Conservation (phyloP, 2,797 vertebrate species). For the Sebastes melanostomus region DNA sequence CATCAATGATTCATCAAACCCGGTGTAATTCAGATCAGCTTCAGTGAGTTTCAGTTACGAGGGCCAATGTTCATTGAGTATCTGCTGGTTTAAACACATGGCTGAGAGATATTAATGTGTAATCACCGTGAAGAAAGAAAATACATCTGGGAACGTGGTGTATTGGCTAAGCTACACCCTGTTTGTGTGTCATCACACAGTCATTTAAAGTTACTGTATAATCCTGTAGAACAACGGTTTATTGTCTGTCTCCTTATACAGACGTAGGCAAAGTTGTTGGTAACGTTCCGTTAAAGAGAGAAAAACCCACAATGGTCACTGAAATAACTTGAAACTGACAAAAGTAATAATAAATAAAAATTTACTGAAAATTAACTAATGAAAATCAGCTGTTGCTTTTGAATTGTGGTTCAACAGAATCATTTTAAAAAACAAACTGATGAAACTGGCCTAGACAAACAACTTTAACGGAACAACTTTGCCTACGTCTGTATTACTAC, state of each 20-base stretch:
- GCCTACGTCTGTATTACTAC: too few species aligned
- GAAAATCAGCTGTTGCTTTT: too few species aligned
- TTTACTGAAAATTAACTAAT: too few species aligned
- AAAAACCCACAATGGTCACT: too few species aligned
- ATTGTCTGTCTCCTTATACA: neutral
- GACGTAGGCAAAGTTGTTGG: too few species aligned
- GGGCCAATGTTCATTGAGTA: conserved; percentile 45
- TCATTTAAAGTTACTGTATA: conserved; percentile 54
- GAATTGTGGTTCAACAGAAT: too few species aligned
- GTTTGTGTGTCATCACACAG: conserved; percentile 3
- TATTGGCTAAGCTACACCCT: neutral
- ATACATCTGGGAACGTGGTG: neutral
- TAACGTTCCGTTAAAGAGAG: too few species aligned
- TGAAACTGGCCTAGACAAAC: too few species aligned
- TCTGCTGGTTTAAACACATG: neutral
- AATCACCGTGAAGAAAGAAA: conserved; percentile 19
- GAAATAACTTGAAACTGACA: too few species aligned
- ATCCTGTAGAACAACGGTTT: conserved; percentile 23
- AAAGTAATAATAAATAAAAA: too few species aligned
- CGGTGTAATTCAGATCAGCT: conserved; percentile 47
- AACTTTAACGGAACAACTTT: too few species aligned
- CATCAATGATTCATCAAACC: conserved; percentile 43
- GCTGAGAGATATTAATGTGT: conserved; percentile 39
- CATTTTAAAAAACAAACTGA: too few species aligned
- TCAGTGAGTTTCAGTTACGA: conserved; percentile 34